phyloP scores from a whole-genome alignment of 2,797 vertebrate genomes.

The Dryobates pubescens region DNA sequence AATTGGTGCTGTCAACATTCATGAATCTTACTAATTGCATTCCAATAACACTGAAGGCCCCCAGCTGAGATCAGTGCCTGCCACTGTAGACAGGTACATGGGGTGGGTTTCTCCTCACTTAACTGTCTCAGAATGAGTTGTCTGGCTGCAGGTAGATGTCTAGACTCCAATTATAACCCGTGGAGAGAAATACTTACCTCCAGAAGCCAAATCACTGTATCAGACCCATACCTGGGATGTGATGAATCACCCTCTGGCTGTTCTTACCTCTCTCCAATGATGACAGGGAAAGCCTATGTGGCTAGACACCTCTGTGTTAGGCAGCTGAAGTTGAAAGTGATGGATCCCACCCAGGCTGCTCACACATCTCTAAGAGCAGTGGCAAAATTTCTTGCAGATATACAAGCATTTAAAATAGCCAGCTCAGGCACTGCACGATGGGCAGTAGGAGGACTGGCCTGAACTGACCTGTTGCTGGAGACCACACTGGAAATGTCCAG shows the following conservation, averaged over 20 bases:
- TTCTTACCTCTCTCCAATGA: not conserved
- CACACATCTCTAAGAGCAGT: not conserved
- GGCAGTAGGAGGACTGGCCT: not conserved
- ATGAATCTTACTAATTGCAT: not conserved
- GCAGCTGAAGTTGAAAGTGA: not conserved
- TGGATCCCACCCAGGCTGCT: slow-evolving; percentile 45
- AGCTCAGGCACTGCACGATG: not conserved
- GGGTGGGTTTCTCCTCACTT: not conserved
- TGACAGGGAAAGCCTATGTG: not conserved
- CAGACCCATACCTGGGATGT: not conserved
- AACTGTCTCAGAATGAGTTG: not conserved
- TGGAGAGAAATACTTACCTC: not conserved
- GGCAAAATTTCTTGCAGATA: not conserved
- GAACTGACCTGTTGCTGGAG: not conserved
- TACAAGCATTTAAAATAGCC: fast-evolving
- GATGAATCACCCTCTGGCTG: slow-evolving; percentile 22
- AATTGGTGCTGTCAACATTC: not conserved
- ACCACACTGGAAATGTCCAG: not conserved
- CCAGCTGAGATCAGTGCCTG: not conserved
- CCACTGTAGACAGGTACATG: not conserved
- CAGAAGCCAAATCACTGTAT: not conserved
- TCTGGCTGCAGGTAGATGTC: slow-evolving; percentile 10
- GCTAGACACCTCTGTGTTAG: not conserved
- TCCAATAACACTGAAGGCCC: not conserved
- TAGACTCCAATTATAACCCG: not conserved